Base-by-base conservation (phyloP, 2,888 invertebrate species). In the Deladenus siricidicola region DNA sequence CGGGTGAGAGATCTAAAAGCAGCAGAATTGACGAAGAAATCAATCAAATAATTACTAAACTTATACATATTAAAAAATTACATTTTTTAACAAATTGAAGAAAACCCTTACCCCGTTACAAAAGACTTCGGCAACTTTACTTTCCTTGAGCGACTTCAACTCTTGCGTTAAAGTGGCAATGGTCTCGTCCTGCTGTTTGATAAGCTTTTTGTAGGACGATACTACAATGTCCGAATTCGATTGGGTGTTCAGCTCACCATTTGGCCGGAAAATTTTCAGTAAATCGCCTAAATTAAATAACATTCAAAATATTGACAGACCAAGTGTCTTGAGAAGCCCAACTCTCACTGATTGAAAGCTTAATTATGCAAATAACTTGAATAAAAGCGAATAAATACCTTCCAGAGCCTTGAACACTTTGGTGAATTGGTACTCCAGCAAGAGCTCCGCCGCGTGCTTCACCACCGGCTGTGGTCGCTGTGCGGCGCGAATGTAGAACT, bases 401-500 rank as follows among this genome's bases (percentile, higher is more conserved):
- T 77, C 77, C 14, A 68, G 54, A 10, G 61, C 55, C 75, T 79
- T 94, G 80, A 90, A 89, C 28, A 94, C 83, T 76, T 87, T 86
- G 76, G 93, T 92, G 83, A 94, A 98, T 81, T 93, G 90, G 79
- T 89, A 90, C 80, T 98, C 96, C 45, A 98, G 84, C 57, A 93
- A 82, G 21, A 94, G 84, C 66, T 94, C 92, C 0, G 83, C 82
- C 2, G 89, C 83, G 57, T 85, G 83, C 79, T 86, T 86, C 14
- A 87, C 88, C 48, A 86, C 84, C 30, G 89, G 85, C 81, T 94
- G 92, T 0, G 96, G 92, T 75, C 89, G 89, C 79, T 96, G 94
- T 23, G 90, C 86, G 19, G 94, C 90, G 76, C 86, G 86, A 58
- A 88, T 89, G 82, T 94, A 98, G 45, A 87, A 74, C 55, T 96